Evolutionary conservation across 2,113 vertebrate species (phyloP).

Genomic region (Colistium nudipinnis): DNA sequence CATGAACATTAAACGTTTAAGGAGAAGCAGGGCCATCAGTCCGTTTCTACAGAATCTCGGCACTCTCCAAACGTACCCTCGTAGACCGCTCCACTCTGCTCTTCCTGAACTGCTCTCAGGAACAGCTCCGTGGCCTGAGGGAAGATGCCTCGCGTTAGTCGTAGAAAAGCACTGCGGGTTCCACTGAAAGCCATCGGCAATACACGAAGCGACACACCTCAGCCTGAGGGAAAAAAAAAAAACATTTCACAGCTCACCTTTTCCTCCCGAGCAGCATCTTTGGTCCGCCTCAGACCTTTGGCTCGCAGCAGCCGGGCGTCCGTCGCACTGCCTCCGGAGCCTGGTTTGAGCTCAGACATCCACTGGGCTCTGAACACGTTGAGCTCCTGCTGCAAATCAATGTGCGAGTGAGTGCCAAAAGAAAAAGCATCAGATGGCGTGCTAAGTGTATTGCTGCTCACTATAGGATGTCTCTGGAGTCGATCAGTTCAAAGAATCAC

Average conservation of each 20-base stretch:
- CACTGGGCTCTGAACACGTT: conserved; percentile 94
- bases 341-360: conserved; percentile 96
- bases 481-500: not conserved
- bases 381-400: conserved; percentile 86
- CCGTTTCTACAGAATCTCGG: too few species aligned
- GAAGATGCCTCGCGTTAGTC: conserved; percentile 1
- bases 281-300: conserved; percentile 85
- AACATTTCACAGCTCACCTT: conserved; percentile 79
- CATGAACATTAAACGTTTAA: too few species aligned
- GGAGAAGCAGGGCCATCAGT: too few species aligned
- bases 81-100: conserved; percentile 96
- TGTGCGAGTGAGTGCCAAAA: not conserved
- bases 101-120: conserved; percentile 94
- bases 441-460: not conserved
- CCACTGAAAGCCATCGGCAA: not conserved
- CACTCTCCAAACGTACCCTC: conserved; percentile 83
- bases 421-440: too few species aligned
- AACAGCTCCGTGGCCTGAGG: conserved; percentile 94
- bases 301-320: conserved; percentile 77
- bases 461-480: not conserved
- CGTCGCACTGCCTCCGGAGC: conserved; percentile 75
- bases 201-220: not conserved
- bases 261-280: conserved; percentile 90
- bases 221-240: not conserved
- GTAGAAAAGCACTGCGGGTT: not conserved